Conservation (phyloP, 2,113 vertebrate species). For the Stegastes partitus region DNA sequence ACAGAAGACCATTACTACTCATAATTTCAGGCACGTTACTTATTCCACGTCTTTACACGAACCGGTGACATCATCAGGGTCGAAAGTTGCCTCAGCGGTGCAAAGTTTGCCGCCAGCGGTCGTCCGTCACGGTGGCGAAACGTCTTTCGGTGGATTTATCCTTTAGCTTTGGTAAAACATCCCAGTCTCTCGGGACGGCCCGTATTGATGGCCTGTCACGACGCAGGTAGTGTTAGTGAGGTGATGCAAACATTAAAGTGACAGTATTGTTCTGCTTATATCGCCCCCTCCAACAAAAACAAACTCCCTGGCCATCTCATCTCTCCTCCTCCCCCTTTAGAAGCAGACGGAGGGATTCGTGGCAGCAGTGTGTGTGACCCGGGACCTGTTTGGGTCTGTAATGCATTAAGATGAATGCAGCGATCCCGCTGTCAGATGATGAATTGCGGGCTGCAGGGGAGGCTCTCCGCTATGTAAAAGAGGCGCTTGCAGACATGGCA, state of each 20-base stretch:
- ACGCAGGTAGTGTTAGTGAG: constrained; percentile 26
- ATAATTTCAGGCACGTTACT: too few relatives aligned
- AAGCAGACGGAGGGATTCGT: constrained; percentile 24
- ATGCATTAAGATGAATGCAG: constrained; percentile 80
- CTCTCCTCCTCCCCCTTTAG: constrained; percentile 1
- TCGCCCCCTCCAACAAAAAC: not conserved
- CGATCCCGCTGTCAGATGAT: constrained; percentile 76
- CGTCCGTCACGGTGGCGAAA: not conserved
- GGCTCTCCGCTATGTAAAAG: constrained; percentile 81
- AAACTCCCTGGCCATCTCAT: not conserved
- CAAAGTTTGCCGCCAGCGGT: not conserved
- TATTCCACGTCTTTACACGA: too few relatives aligned
- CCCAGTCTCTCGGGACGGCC: not conserved
- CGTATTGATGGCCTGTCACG: constrained; percentile 6
- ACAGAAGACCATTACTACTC: too few relatives aligned
- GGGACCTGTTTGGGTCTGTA: constrained; percentile 60
- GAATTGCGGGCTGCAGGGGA: constrained; percentile 71
- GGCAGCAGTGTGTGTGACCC: constrained; percentile 58
- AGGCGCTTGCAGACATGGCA: constrained; percentile 75
- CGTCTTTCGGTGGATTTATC: not conserved
- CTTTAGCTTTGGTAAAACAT: constrained; percentile 20
- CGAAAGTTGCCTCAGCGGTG: not conserved
- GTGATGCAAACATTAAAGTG: constrained; percentile 31
- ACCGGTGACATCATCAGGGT: too few relatives aligned
- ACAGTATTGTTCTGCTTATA: not conserved